Base-by-base conservation (phyloP, 2,888 invertebrate species). In the Ormia ochracea region DNA sequence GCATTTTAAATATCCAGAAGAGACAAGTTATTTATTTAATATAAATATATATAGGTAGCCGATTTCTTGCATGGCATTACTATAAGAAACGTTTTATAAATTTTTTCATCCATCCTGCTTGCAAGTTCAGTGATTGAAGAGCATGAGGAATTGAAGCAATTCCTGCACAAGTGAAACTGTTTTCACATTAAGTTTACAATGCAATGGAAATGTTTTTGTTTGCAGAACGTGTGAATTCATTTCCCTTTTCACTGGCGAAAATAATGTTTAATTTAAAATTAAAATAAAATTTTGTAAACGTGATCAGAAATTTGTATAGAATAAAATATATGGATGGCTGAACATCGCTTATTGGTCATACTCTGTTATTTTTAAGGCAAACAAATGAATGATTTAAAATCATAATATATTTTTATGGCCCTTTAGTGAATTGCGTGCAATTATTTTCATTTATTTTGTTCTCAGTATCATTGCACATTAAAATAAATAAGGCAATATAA, bases 261-360 rank as follows among this genome's bases (percentile, higher is more conserved):
- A 36, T 45, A 38, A 38, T 66, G 31, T 63, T 59, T 58, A 78
- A 74, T 59, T 69, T 77, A 28, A 77, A 74, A 38, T 69, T 69
- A 78, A 73, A 81, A 73, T 77, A 17, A 73, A 69, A 69, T 77
- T 66, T 61, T 21, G 6, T 45, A 56, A 76, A 73, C 77, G 73
- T 81, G 77, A 73, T 63, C 58, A 43, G 77, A 56, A 81, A 68
- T 45, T 26, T 48, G 23, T 45, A 69, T 38, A 50, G 23, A 3
- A n/a, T 2, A 7, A 31, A 41, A 74, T 14, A 58, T 38, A 78
- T 54, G 43, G 61, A 75, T 61, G 19, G 61, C 50, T 52, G n/a
- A 36, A 41, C 41, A 69, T 43, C 33, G 31, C 50, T 72, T 69
- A 45, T 61, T 10, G 0, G 23, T 56, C 19, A 19, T 17, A 26